A percentile compares a stretch with the other conserved stretches of the same genome.
These are phyloP conservation scores for Zaprionus ghesquierei DNA, from an alignment of 1,140 invertebrate genomes.

Conservation along the genomic window DNA sequence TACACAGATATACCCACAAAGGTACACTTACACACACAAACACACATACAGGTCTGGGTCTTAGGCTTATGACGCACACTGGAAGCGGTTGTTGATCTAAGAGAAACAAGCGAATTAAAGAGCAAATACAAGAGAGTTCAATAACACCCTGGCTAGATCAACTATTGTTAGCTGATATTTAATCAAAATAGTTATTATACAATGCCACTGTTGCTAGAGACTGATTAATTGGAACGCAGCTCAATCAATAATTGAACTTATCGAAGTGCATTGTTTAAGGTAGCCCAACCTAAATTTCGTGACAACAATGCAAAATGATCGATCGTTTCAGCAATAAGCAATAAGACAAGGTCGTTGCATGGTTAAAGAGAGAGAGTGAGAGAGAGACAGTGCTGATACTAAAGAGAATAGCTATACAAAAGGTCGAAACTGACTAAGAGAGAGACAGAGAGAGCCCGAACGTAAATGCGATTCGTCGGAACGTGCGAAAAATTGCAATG, in stretches of 20 bases:
- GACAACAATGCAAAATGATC: conserved; percentile 73
- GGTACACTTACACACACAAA: conserved; percentile 11
- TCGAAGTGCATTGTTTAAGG: conserved; percentile 31
- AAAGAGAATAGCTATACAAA: conserved; percentile 9
- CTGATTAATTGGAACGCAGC: conserved; percentile 49
- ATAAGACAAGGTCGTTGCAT: conserved; percentile 66
- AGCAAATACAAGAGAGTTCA: conserved; percentile 5
- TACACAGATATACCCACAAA: neutral
- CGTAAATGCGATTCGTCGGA: conserved; percentile 26
- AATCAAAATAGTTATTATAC: conserved; percentile 37
- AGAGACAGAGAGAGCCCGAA: neutral
- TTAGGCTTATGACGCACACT: conserved; percentile 24
- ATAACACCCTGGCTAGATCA: neutral
- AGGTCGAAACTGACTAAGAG: neutral
- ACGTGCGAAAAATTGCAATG: conserved; percentile 67
- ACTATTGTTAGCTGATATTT: neutral
- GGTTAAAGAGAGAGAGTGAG: conserved; percentile 25
- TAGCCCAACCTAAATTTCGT: conserved; percentile 72
- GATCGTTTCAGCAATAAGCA: conserved; percentile 41
- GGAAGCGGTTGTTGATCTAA: conserved; percentile 41
- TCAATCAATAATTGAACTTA: conserved; percentile 51
- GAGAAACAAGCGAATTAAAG: conserved; percentile 37
- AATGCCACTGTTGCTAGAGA: conserved; percentile 29
- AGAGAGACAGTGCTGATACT: neutral
- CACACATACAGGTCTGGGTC: conserved; percentile 5